Evolutionary conservation across 2,113 vertebrate species (phyloP), one percentile per base, ranked within the genome.

Genomic region (Myrmophylax atrothorax): DNA sequence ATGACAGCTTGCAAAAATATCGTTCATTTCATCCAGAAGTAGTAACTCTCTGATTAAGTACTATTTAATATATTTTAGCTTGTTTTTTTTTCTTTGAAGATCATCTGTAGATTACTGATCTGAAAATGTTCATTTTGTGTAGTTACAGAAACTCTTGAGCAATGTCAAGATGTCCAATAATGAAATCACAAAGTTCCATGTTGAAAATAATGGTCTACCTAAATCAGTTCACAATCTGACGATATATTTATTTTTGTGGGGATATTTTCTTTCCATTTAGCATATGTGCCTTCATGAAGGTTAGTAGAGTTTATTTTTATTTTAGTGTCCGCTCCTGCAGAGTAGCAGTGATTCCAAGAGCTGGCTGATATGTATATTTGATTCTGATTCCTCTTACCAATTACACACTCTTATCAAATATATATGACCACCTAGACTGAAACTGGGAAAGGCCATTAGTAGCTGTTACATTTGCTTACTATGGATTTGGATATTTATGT

Each of bases 91-190:
- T 12, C 18, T 46, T 68, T 80, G 44, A 67, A 56, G 23, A 73
- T 14, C 10, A 60, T 15, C 20, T 55, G 22, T 47, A 64, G 37
- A 35, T 29, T 42, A 60, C 7, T 55, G 6, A 59, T 67, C 25
- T 49, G 24, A 59, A 75, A 63, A 50, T 25, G 19, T 53, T 24
- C 26, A 47, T 49, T 69, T 55, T 44, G 7, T 33, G 18, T 44
- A 55, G 26, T 38, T 63, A 84, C 6, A 38, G 42, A 63, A 91
- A 56, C 16, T 28, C 25, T 74, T 87, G 33, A 79, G 33, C 37
- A 29, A 4, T n/a, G 31, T 8, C 0, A 0, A 68, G 4, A 18
- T 46, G 42, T 24, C 14, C 19, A 42, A 29, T 42, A 79, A 44
- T 14, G 59, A 89, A 83, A 40, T 2, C 23, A 63, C 12, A 25